phyloP scores from a whole-genome alignment of 2,888 invertebrate species.

The Ormyrus thymus region DNA sequence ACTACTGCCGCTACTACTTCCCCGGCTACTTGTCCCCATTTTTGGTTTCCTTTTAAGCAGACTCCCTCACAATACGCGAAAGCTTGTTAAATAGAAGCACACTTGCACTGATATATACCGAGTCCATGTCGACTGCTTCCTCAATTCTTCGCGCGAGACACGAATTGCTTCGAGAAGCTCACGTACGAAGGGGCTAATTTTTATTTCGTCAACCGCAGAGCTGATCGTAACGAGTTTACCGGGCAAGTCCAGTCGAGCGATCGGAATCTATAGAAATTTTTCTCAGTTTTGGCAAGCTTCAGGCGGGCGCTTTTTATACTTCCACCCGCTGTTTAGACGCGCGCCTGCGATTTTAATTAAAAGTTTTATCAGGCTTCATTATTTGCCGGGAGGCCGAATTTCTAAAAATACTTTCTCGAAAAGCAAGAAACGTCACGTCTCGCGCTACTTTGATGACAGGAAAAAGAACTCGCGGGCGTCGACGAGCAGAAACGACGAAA shows the following conservation, averaged over 20 bases:
- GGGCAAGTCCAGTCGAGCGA: too few species aligned
- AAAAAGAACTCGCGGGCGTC: slow-evolving; percentile 52
- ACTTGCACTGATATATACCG: slow-evolving; percentile 62
- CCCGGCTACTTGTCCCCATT: slow-evolving; percentile 73
- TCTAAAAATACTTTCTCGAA: slow-evolving; percentile 48
- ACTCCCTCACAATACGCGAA: slow-evolving; percentile 71
- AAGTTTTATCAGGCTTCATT: slow-evolving; percentile 35
- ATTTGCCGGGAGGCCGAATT: slow-evolving; percentile 15
- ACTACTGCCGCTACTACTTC: slow-evolving; percentile 58
- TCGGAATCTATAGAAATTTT: too few species aligned
- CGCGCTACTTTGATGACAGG: slow-evolving; percentile 52
- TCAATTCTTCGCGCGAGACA: slow-evolving; percentile 16
- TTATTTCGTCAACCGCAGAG: too few species aligned
- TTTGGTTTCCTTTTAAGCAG: slow-evolving; percentile 75
- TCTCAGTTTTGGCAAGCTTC: too few species aligned
- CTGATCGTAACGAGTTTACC: too few species aligned
- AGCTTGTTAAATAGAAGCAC: slow-evolving; percentile 74
- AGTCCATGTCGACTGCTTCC: slow-evolving; percentile 29
- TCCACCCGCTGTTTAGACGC: too few species aligned
- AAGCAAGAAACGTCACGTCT: slow-evolving; percentile 54
- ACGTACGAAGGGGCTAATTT: too few species aligned
- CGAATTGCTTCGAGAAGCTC: too few species aligned
- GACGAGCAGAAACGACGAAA: slow-evolving; percentile 24
- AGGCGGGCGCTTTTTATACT: too few species aligned
- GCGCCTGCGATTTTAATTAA: slow-evolving; percentile 29